Evolutionary conservation across 35 echinoderm and acorn worm genomes (phyloP), one percentile per base, ranked within the genome.

Genomic region (Eucidaris tribuloides): DNA sequence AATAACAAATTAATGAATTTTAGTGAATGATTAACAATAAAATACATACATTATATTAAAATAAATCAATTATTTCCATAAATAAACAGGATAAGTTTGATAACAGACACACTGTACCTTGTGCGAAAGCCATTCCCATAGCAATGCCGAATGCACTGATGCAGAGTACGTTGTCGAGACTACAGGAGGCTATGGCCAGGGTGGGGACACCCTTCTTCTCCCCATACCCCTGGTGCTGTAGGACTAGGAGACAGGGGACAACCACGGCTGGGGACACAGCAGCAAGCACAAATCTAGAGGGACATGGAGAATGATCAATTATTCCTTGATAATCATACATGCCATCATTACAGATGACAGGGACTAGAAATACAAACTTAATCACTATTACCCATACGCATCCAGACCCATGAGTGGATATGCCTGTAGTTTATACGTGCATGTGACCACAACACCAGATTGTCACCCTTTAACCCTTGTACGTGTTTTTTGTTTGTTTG

Each of bases 221-320:
- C 4, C 96, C 96, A 58, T 80, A 89, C 17, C 96, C 96, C 56
- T 79, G 56, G 58, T 99, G 87, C 59, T 99, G 96, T 32, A 99
- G 65, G 45, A 83, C 65, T 40, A 99, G 83, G 13, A 99, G 60
- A 19, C 91, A 99, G 0, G 96, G 96, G 24, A 99, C 96, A 2
- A 99, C 96, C 0, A 99, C 96, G 29, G 94, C 96, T 45, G 96
- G 96, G 34, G 96, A 99, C 11, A 99, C 81, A 30, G 96, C 96
- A 18, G 90, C 81, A 31, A 99, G 50, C 29, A 93, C 87, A 93
- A 99, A 93, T 28, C 96, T 99, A 83, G 32, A 4, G n/a, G 82
- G n/a, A n/a, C n/a, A n/a, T 88, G 14, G 35, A 57, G 41, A 80
- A 43, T 0, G 19, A 37, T 79, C n/a, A 13, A 76, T 15, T 76